Base-by-base conservation (phyloP, 2,888 invertebrate species). In the Ophonus ardosiacus region DNA sequence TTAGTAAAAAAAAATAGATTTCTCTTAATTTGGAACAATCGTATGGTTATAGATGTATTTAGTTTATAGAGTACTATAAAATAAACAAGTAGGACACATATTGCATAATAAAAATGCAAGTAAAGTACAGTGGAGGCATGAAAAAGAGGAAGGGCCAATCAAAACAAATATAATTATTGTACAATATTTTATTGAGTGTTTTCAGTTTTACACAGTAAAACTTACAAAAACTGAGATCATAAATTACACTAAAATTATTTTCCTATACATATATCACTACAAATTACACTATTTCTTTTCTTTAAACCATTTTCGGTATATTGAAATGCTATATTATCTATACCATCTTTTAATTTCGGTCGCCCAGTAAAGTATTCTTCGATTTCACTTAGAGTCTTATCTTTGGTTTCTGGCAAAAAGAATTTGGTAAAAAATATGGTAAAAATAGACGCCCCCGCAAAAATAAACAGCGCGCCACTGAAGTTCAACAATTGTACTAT, bases 341-440 rank as follows among this genome's bases (percentile, higher is more conserved):
- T 88, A 92, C 1, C 92, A 92, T 56, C 92, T 92, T 31, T 51
- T 8, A 10, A 7, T 51, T 51, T 51, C 6, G 2, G 31, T 31
- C 31, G 3, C 0, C 43, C 43, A 13, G 86, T 92, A 86, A 95
- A 95, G 86, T 92, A 92, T 86, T 91, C 93, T 91, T 95, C 95
- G 13, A 96, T 95, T 88, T 96, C 95, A 76, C 93, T 92, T 86
- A 96, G 90, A 71, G 93, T 93, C 87, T 94, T 94, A 10, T 95
- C 95, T 88, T 94, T 94, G 0, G 96, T 96, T 90, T 96, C 96
- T 1, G 95, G 95, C 0, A 96, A 90, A 87, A 95, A 92, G 0
- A 93, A 90, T 43, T 92, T 90, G 56, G 94, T 94, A 88, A 94
- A 96, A 0, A 93, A 88, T 0, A 94, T 93, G 0, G 95, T 94